A percentile compares a stretch with the other conserved stretches of the same genome.
Conservation (phyloP, 2,888 invertebrate genomes). For the Choristoneura rosaceana region DNA sequence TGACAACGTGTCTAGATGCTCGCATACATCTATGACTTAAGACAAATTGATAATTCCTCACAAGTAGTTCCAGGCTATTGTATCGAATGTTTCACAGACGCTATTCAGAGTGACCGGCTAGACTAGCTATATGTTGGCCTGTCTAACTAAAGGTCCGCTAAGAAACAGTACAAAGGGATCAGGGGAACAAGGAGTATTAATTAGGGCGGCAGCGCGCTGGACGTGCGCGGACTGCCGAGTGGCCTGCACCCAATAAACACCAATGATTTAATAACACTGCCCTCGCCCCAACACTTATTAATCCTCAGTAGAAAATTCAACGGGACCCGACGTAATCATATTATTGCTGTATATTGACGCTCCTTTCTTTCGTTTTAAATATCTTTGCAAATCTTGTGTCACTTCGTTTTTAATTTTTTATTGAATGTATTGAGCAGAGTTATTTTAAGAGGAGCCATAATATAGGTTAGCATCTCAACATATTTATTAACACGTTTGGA, state of each 20-base stretch:
- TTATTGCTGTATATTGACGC: slow-evolving; percentile 26
- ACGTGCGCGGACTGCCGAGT: slow-evolving; percentile 42
- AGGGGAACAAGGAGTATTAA: slow-evolving; percentile 44
- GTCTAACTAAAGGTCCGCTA: slow-evolving; percentile 15
- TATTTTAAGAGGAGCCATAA: too few species aligned
- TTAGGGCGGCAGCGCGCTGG: slow-evolving; percentile 39
- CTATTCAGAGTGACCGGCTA: background rate
- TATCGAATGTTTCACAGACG: background rate
- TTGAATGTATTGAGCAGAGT: too few species aligned
- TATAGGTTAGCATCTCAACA: too few species aligned
- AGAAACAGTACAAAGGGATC: slow-evolving; percentile 40
- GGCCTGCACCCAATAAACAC: slow-evolving; percentile 43
- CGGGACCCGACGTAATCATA: slow-evolving; percentile 32
- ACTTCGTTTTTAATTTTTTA: background rate
- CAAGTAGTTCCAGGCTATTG: background rate
- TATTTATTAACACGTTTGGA: too few species aligned
- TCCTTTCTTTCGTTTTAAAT: slow-evolving; percentile 13
- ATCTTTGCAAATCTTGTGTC: background rate
- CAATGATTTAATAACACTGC: slow-evolving; percentile 44
- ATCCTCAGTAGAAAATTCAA: slow-evolving; percentile 39
- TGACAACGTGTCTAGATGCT: too few species aligned
- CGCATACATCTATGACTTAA: background rate
- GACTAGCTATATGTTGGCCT: slow-evolving; percentile 1
- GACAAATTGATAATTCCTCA: background rate
- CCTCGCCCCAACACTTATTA: slow-evolving; percentile 38